These are phyloP conservation scores for Corvus cornix DNA, from an alignment of 2,113 vertebrate species.

Conservation along the genomic window DNA sequence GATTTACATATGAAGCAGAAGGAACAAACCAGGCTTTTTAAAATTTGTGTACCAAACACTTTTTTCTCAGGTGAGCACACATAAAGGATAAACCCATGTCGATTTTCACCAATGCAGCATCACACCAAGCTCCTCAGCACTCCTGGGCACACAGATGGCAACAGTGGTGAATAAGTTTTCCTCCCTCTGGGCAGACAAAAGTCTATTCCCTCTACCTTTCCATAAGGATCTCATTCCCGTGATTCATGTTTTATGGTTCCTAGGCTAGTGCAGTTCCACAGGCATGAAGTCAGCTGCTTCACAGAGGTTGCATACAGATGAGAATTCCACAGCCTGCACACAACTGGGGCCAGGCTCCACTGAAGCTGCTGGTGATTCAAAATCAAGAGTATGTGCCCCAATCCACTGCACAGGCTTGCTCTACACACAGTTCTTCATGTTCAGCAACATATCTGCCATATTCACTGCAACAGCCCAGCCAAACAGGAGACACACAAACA, in stretches of 20 bases:
- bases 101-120: fast-evolving
- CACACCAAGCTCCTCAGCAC: not conserved
- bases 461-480: not conserved
- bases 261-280: not conserved
- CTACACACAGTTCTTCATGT: fast-evolving
- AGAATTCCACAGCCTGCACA: not conserved
- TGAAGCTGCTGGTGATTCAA: not conserved
- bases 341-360: not conserved
- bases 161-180: not conserved
- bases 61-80: not conserved
- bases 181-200: not conserved
- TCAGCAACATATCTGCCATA: not conserved
- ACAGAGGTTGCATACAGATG: not conserved
- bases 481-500: not conserved
- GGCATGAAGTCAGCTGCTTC: not conserved
- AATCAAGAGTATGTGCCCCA: not conserved
- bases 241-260: not conserved
- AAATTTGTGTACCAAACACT: not conserved
- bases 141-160: not conserved
- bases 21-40: not conserved
- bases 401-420: fast-evolving
- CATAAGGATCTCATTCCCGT: not conserved
- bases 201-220: not conserved
- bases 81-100: not conserved
- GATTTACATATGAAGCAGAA: not conserved